phyloP scores from a whole-genome alignment of 2,888 invertebrate genomes.

The Xanthorhoe spadicearia region DNA sequence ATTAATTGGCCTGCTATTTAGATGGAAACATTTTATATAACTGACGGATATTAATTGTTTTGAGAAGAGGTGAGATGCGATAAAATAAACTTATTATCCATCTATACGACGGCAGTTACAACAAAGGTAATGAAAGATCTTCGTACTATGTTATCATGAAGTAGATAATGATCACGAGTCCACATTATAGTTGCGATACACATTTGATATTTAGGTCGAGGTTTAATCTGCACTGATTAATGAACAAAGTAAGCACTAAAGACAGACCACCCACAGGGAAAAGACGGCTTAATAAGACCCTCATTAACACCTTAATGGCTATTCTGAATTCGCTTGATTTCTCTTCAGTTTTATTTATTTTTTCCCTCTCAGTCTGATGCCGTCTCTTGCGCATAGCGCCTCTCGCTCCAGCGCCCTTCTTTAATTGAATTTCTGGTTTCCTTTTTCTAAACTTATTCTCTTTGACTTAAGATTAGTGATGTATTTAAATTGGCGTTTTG shows the following conservation, averaged over 20 bases:
- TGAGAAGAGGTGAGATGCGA: background rate
- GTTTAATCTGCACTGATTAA: conserved; percentile 78
- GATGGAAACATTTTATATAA: background rate
- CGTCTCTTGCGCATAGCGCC: conserved; percentile 54
- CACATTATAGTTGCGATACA: conserved; percentile 61
- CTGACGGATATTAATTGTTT: background rate
- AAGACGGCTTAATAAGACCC: conserved; percentile 84
- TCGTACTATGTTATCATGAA: conserved; percentile 23
- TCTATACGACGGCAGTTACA: conserved; percentile 5
- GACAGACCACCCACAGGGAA: conserved; percentile 81
- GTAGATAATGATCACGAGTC: conserved; percentile 39
- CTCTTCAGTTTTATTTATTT: conserved; percentile 79
- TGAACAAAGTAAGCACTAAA: conserved; percentile 74
- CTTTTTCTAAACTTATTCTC: conserved; percentile 81
- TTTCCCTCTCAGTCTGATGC: conserved; percentile 62
- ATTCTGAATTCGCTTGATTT: conserved; percentile 83
- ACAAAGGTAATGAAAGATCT: conserved; percentile 16
- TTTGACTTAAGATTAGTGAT: conserved; percentile 83
- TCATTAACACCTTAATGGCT: conserved; percentile 85
- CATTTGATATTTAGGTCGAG: conserved; percentile 75
- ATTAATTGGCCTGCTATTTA: background rate
- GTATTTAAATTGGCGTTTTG: conserved; percentile 82
- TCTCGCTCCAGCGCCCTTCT: conserved; percentile 67
- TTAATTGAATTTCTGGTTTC: conserved; percentile 80
- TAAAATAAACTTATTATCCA: conserved; percentile 5